Base-by-base conservation (phyloP, 2,797 vertebrate species). In the Epinephelus malabaricus region DNA sequence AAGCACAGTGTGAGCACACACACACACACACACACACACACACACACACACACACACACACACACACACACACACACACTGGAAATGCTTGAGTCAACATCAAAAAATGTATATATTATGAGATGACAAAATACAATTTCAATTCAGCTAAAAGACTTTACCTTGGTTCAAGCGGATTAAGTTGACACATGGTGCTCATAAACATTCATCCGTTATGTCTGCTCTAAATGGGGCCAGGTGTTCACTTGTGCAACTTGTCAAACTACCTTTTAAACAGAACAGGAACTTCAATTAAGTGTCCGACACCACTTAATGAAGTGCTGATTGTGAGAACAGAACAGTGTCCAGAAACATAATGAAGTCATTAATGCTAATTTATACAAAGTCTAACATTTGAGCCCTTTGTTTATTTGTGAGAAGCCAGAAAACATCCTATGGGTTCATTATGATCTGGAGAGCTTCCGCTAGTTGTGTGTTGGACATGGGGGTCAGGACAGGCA, bases 291-390 rank as follows among this genome's bases (percentile, higher is more conserved):
- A 94, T 95, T 93, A 94, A 92, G 81, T 75, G 76, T 83, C 82
- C 88, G 82, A 83, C 87, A 76, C 77, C 81, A 90, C 82, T 90
- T 94, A 95, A 94, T 95, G 91, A 94, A 92, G 85, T 89, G 82
- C 85, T 87, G 88, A 91, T 91, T 83, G 84, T 89, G 86, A 90
- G 79, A 91, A 86, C 82, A 85, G 82, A 91, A 70, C 83, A 79
- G 81, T 91, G 90, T 90, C 85, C 86, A 77, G 88, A 87, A 86
- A 90, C 79, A 92, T 92, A 92, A 94, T 92, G 82, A 94, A 93
- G 85, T 89, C 86, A 93, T 94, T 94, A 94, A 94, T 94, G 93
- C 84, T 89, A 94, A 95, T 95, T 93, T 93, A 94, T 94, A 93
- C 92, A 83, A 93, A 91, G 87, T 80, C 89, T 92, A 92, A 94